These are phyloP conservation scores for Paguma larvata DNA, from an alignment of 2,797 vertebrate genomes.

Conservation along the genomic window DNA sequence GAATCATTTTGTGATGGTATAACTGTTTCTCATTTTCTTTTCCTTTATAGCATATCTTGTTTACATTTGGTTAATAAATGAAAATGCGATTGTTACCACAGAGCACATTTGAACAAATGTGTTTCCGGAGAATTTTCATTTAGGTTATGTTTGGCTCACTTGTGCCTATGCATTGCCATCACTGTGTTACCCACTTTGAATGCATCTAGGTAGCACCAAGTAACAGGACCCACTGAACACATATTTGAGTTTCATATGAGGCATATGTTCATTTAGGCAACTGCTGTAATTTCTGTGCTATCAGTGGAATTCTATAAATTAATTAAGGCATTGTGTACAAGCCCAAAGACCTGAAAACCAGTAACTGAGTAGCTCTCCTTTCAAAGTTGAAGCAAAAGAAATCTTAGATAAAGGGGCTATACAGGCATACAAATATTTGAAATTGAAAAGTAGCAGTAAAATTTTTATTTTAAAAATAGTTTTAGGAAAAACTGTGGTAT, in stretches of 20 bases:
- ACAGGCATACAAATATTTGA: neutral
- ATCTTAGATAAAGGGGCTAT: neutral
- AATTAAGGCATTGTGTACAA: neutral
- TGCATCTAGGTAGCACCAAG: neutral
- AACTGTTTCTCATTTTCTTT: slow-evolving; percentile 58
- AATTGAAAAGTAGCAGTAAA: neutral
- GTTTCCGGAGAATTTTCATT: neutral
- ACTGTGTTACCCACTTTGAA: neutral
- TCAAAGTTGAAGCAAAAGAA: slow-evolving; percentile 17
- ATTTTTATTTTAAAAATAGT: neutral
- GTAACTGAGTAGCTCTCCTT: neutral
- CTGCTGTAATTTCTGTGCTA: neutral
- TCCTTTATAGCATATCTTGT: slow-evolving; percentile 32
- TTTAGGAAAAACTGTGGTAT: neutral
- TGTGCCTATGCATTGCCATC: neutral
- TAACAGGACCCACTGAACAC: neutral
- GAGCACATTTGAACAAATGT: neutral
- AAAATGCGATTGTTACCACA: neutral
- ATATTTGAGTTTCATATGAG: neutral
- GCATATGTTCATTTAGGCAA: neutral
- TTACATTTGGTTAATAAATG: slow-evolving; percentile 64
- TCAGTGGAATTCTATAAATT: neutral
- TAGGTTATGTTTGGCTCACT: neutral
- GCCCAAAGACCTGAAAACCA: neutral
- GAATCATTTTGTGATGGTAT: slow-evolving; percentile 49